Evolutionary conservation across 2,113 vertebrate genomes (phyloP), one percentile per base, ranked within the genome.

Genomic region (Caretta caretta): DNA sequence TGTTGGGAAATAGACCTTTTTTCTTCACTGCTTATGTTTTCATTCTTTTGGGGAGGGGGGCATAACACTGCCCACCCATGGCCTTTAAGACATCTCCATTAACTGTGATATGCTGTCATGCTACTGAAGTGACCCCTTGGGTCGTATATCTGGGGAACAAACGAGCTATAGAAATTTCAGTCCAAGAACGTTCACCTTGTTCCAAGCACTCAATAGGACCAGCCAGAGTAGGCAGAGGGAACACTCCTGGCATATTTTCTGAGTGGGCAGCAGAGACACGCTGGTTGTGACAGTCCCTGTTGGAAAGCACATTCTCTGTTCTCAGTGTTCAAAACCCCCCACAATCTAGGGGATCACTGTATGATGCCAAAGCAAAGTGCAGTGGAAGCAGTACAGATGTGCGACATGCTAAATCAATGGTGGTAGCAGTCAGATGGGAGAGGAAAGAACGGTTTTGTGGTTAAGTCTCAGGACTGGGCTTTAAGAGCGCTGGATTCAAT

Each of bases 331-430:
- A 20, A 69, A 42, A 24, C 22, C 72, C 24, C 24, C 6, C 72
- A 76, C 24, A 75, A 12, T 22, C 69, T 42, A 10, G 4, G 5
- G 9, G 38, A 75, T 42, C 19, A 24, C 9, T 24, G 42, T 9
- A 14, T 12, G 22, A 76, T 42, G 72, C 22, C 72, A 46, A 76
- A 25, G 38, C 72, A 46, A 25, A 13, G 24, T 46, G 72, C 24
- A 17, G n/a, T 76, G 22, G 46, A 46, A 35, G 49, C 10, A n/a
- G 53, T 53, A 86, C 5, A 35, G 88, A 38, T 4, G 16, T 8
- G 4, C 35, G 29, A n/a, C 3, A 2, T n/a, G 10, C 5, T 46
- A 38, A 46, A 81, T 86, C 27, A 22, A 31, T 0, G 0, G 53
- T 27, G 69, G 20, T 16, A n/a, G 35, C 16, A 20, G 35, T 8